Percentiles rank a stretch among this genome's conserved stretches.
phyloP scores from a whole-genome alignment of 2,113 vertebrate genomes.

The Callocephalon fimbriatum region DNA sequence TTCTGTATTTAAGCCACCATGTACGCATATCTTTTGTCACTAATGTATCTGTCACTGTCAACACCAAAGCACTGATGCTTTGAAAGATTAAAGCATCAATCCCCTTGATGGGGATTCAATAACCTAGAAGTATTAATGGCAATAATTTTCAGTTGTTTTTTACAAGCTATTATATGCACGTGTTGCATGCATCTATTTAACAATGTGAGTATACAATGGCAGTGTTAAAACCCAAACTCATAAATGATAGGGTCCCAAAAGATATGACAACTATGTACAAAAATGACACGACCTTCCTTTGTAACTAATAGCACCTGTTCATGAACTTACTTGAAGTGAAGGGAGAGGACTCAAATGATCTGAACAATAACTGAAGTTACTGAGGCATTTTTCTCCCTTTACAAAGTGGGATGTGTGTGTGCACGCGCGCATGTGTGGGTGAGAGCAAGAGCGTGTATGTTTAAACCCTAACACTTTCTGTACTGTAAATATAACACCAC shows the following conservation, averaged over 20 bases:
- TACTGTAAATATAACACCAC: conserved; percentile 70
- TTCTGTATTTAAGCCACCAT: conserved; percentile 60
- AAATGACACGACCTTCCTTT: conserved; percentile 32
- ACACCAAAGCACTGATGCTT: conserved; percentile 66
- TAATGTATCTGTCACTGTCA: conserved; percentile 48
- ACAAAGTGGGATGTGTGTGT: conserved; percentile 1
- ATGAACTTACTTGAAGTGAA: conserved; percentile 70
- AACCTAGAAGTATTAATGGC: conserved; percentile 62
- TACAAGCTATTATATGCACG: conserved; percentile 60
- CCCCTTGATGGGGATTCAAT: conserved; percentile 47
- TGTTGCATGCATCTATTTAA: conserved; percentile 71
- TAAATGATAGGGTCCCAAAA: neutral
- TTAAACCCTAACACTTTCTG: conserved; percentile 55
- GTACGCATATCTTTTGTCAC: conserved; percentile 50
- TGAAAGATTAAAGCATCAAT: conserved; percentile 38
- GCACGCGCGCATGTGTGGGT: neutral
- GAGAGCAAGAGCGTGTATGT: conserved; percentile 45
- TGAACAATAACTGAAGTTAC: neutral
- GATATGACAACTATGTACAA: neutral
- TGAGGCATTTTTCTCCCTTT: conserved; percentile 36
- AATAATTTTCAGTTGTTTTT: conserved; percentile 65
- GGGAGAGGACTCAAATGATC: conserved; percentile 21
- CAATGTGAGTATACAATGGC: conserved; percentile 41
- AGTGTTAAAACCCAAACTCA: neutral
- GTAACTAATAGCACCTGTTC: conserved; percentile 69